These are phyloP conservation scores for Nephila pilipes DNA, from an alignment of 1,140 invertebrate species.

Conservation along the genomic window DNA sequence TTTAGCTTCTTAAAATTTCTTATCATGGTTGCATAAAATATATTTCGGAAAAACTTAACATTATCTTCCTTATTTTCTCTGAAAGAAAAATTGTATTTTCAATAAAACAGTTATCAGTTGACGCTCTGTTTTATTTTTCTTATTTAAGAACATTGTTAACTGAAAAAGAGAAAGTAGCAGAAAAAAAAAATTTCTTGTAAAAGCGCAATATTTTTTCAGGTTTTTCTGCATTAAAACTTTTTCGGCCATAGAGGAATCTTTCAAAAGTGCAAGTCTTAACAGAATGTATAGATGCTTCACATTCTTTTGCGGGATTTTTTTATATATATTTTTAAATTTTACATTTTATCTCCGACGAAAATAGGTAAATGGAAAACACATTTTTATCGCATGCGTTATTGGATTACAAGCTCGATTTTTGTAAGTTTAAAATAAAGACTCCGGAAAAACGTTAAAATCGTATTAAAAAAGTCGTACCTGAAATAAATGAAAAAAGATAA, in stretches of 20 bases:
- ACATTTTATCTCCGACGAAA: background rate
- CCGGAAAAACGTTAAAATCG: background rate
- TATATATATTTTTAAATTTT: background rate
- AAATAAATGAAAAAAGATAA: background rate
- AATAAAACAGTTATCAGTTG: slow-evolving; percentile 28
- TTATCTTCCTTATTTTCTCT: background rate
- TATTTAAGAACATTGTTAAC: background rate
- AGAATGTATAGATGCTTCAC: slow-evolving; percentile 9
- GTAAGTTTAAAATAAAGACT: background rate
- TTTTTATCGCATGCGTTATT: background rate
- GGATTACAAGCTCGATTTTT: slow-evolving; percentile 10
- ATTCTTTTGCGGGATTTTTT: background rate
- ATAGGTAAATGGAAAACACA: slow-evolving; percentile 11
- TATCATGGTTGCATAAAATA: background rate
- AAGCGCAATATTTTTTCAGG: background rate
- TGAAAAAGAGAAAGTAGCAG: background rate
- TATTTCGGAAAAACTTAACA: slow-evolving; percentile 26
- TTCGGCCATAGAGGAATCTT: slow-evolving; percentile 3
- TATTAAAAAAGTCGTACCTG: background rate
- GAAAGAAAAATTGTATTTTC: slow-evolving; percentile 10
- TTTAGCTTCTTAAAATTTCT: slow-evolving; percentile 31
- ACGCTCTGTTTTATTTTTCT: background rate
- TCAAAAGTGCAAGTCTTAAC: background rate
- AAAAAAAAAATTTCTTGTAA: slow-evolving; percentile 33
- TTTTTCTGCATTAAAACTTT: background rate